phyloP scores from a whole-genome alignment of 2,797 vertebrate genomes.

The Hozukius guyotensis region DNA sequence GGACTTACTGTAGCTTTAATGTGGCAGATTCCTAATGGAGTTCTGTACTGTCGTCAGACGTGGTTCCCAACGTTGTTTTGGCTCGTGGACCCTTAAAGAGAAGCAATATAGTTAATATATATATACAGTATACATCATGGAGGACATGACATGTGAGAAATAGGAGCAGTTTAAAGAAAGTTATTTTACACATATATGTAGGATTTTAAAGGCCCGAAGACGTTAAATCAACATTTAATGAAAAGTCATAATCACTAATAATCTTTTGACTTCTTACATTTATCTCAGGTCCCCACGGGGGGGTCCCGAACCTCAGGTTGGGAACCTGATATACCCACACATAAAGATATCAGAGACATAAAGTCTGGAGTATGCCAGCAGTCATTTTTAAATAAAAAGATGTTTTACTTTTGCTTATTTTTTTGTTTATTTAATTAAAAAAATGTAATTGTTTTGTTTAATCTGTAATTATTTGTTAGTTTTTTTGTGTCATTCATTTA shows the following conservation, averaged over 20 bases:
- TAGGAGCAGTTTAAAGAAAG: background rate
- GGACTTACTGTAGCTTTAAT: background rate
- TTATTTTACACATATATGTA: background rate
- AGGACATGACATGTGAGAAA: background rate
- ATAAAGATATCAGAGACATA: too few relatives aligned
- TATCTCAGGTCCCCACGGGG: background rate
- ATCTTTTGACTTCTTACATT: background rate
- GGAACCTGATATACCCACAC: fast-evolving
- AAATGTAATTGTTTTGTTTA: too few relatives aligned
- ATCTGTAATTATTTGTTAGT: too few relatives aligned
- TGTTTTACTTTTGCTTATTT: too few relatives aligned
- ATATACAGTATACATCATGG: too few relatives aligned
- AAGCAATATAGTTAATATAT: background rate
- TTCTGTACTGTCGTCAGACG: background rate
- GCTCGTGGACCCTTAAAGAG: too few relatives aligned
- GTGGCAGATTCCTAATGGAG: background rate
- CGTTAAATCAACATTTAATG: background rate
- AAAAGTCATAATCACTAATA: background rate
- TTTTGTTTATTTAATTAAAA: too few relatives aligned
- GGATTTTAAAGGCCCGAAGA: background rate
- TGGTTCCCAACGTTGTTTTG: too few relatives aligned
- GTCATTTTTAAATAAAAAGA: too few relatives aligned
- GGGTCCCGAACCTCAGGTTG: background rate
- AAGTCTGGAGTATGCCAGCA: fast-evolving
- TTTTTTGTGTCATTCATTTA: too few relatives aligned